Evolutionary conservation across 2,888 invertebrate species (phyloP), one percentile per base, ranked within the genome.

Genomic region (Napeogenes inachia): DNA sequence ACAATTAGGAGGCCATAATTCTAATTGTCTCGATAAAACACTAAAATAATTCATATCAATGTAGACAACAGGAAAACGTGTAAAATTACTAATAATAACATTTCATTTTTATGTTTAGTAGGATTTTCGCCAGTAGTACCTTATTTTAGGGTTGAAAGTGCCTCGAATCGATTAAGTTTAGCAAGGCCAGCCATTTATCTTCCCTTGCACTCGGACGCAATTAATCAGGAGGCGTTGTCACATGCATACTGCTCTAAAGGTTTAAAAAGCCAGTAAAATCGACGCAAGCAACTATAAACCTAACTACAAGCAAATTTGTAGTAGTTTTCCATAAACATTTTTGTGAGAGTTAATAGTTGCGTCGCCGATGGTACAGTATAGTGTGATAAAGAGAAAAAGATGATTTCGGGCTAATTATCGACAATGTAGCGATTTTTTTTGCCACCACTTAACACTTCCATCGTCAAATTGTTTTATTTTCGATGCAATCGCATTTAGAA

Each of bases 191-290:
- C 80, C 84, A 86, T 88, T 86, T 87, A 88, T 88, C 88, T 87
- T 84, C 75, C 75, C 78, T 80, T 81, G 81, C 82, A 83, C 83
- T 80, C 79, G 76, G 79, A 77, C 78, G 87, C 86, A 87, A 89
- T 89, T 88, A 88, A 88, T 89, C 88, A 89, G 87, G 78, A 71
- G 79, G 78, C 82, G 85, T 84, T 88, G 88, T 88, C 88, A 87
- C 83, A 82, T 73, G 73, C 71, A 73, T 67, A 71, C 73, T 68
- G 64, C 70, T 70, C 68, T 72, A 70, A 70, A 62, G 65, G 71
- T 71, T 71, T 70, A 69, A 71, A 73, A 67, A 67, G 68, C 62
- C 62, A 68, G 66, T 69, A 68, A 70, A 68, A 70, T 67, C 64
- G 60, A 54, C 46, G 57, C 65, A 68, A 56, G 65, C 69, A 68